Base-by-base conservation (phyloP, 2,797 vertebrate species). In the Mastacembelus armatus region DNA sequence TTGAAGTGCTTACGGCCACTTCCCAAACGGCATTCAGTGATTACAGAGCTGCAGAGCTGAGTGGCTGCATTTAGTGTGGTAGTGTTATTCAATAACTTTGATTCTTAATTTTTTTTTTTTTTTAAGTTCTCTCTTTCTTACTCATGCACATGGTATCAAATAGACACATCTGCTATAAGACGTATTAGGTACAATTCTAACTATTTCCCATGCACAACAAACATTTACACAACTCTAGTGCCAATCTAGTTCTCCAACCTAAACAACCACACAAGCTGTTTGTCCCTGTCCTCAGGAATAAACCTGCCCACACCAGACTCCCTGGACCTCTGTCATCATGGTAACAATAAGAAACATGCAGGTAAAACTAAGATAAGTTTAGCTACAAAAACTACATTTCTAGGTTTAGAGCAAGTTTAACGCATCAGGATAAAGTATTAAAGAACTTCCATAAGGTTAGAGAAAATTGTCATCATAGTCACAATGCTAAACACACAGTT, bases 1-100 rank as follows among this genome's bases (percentile, higher is more conserved):
- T 56, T 84, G 57, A 78, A 86, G 81, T 58, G 74, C 80, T 74
- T 62, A 71, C 14, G 81, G 75, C 84, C 80, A 83, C 72, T 82
- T 85, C 67, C 71, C 67, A 68, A 83, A 84, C 42, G 50, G 66
- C 74, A 68, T 81, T 80, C 66, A 67, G 78, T 78, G 74, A 87
- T 88, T 84, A 78, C 70, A 63, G 69, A 78, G 44, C 57, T 14
- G 55, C 6, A 44, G 71, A 57, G 55, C 70, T 2, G 65, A 80
- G 49, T 22, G 71, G 69, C 77, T 75, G 77, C 68, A 79, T 82
- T 81, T 66, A 81, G 26, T 83, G 72, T 55, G 36, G 40, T 24
- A 7, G 29, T 38, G 19, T 76, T 85, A 80, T 81, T 85, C 63
- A 74, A 66, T 75, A 75, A 51, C 43, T 64, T 14, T 6, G 21